These are phyloP conservation scores for Coluber constrictor DNA, from an alignment of 2,797 vertebrate species.

Conservation along the genomic window DNA sequence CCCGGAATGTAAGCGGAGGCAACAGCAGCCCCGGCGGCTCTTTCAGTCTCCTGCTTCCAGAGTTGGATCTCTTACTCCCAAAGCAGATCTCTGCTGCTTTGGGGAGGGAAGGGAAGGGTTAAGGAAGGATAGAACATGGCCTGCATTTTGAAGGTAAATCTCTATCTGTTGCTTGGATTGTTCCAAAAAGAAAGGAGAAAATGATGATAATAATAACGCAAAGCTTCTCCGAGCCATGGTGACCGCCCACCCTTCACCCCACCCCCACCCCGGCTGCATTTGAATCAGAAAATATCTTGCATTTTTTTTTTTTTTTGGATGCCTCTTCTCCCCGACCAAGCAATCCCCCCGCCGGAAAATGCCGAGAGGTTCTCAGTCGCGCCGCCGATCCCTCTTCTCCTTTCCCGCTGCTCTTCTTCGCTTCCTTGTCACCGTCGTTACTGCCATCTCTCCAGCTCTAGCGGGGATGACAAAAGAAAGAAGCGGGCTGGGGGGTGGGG, in stretches of 20 bases:
- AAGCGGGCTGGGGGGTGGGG: not conserved
- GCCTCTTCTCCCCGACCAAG: conserved; percentile 37
- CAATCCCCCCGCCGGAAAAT: conserved; percentile 32
- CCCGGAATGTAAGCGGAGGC: conserved; percentile 67
- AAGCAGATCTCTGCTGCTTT: conserved; percentile 63
- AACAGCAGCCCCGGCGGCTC: conserved; percentile 51
- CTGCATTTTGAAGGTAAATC: conserved; percentile 94
- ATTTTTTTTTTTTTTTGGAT: conserved; percentile 50
- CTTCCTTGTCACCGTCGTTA: conserved; percentile 57
- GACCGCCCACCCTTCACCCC: accelerated
- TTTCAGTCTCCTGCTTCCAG: conserved; percentile 59
- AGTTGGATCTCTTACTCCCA: conserved; percentile 55
- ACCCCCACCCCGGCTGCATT: conserved; percentile 50
- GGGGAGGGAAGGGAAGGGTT: conserved; percentile 49
- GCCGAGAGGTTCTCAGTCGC: conserved; percentile 55
- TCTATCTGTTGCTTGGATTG: conserved; percentile 67
- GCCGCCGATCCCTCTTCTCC: conserved; percentile 52
- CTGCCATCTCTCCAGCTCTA: conserved; percentile 49
- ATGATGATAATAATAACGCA: not conserved
- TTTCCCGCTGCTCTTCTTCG: conserved; percentile 53
- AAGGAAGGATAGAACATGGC: conserved; percentile 82
- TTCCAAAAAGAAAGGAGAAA: conserved; percentile 6
- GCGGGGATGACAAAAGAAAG: conserved; percentile 30
- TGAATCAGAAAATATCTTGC: not conserved
- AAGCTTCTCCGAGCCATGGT: conserved; percentile 41